Conservation (phyloP, 30 jellyfish, hydroid and myxozoan genomes). For the Aurelia sp. region DNA sequence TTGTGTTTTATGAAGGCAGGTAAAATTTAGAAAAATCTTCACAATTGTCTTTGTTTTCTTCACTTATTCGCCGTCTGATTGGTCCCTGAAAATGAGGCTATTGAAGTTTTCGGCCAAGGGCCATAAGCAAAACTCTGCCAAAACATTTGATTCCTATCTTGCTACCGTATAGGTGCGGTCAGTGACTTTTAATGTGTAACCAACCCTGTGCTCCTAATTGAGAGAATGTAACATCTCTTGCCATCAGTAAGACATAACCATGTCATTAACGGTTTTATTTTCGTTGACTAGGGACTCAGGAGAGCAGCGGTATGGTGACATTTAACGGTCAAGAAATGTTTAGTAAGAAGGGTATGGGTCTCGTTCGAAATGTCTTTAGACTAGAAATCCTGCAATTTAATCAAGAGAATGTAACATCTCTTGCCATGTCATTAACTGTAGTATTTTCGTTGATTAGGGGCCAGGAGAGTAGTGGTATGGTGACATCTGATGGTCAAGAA, state of each 20-base stretch:
- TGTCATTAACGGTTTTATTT: background rate
- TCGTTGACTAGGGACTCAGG: conserved; percentile 86
- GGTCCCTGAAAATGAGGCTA: no score
- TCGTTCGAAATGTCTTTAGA: conserved; percentile 69
- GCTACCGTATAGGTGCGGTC: no score
- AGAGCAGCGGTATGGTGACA: conserved; percentile 91
- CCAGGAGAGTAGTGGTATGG: conserved; percentile 97
- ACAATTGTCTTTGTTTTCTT: no score
- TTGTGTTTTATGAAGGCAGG: no score
- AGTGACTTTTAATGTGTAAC: no score
- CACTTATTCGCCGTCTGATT: no score
- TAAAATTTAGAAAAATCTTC: no score
- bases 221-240: background rate
- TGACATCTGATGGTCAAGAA: conserved; percentile 72
- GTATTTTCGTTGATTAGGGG: conserved; percentile 68
- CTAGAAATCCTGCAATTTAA: background rate
- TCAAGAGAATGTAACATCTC: background rate
- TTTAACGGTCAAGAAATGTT: conserved; percentile 70
- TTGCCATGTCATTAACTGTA: background rate
- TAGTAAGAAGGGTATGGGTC: conserved; percentile 92
- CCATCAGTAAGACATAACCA: no score
- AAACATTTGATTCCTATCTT: no score
- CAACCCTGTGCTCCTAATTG: no score
- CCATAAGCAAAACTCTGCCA: no score
- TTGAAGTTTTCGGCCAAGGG: no score